phyloP scores from a whole-genome alignment of 2,888 invertebrate species.

The Drosophila emarginata region DNA sequence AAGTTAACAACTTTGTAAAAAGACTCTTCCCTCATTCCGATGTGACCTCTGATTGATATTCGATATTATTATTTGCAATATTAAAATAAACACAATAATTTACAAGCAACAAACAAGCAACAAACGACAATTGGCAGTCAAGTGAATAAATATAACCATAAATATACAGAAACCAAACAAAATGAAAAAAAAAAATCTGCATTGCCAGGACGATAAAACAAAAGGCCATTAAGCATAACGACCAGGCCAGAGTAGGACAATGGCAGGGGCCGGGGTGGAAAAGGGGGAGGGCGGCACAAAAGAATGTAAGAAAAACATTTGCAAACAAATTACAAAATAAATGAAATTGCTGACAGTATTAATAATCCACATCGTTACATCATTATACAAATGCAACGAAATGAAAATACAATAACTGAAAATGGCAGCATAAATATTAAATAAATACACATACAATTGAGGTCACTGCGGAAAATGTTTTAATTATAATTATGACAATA shows the following conservation, averaged over 20 bases:
- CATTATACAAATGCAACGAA: constrained; percentile 45
- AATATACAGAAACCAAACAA: not conserved
- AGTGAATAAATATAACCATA: constrained; percentile 34
- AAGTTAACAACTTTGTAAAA: not conserved
- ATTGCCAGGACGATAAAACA: constrained; percentile 31
- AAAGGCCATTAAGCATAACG: constrained; percentile 48
- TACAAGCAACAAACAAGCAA: constrained; percentile 16
- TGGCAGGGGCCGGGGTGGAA: not conserved
- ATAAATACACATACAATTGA: constrained; percentile 1
- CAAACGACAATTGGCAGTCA: constrained; percentile 31
- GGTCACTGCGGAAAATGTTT: constrained; percentile 19
- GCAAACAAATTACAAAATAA: constrained; percentile 51
- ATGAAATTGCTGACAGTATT: constrained; percentile 55
- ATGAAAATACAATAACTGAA: constrained; percentile 39
- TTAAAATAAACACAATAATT: constrained; percentile 32
- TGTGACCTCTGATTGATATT: constrained; percentile 25
- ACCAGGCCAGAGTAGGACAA: not conserved
- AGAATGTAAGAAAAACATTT: constrained; percentile 26
- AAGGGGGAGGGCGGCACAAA: not conserved
- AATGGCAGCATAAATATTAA: constrained; percentile 8
- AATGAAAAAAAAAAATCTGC: constrained; percentile 35
- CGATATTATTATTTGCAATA: constrained; percentile 30
- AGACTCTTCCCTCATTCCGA: constrained; percentile 8
- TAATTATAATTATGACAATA: constrained; percentile 52
- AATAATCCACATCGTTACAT: constrained; percentile 36